phyloP scores from a whole-genome alignment of 2,797 vertebrate genomes.

The Oreortyx pictus region DNA sequence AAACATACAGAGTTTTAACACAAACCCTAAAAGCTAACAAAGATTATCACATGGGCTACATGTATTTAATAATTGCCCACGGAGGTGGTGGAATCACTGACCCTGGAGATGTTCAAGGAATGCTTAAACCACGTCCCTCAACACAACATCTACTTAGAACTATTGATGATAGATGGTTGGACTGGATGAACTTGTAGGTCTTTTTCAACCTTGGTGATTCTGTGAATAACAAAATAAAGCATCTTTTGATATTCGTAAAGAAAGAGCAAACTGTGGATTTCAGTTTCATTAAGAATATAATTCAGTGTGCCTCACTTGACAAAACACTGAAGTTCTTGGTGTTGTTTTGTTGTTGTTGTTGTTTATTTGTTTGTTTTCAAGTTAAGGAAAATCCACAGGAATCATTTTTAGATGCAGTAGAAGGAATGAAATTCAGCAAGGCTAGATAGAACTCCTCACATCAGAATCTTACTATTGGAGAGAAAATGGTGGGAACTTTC shows the following conservation, averaged over 20 bases:
- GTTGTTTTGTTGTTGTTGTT: conserved; percentile 27
- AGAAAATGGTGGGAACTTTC: conserved; percentile 51
- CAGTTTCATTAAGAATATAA: background rate
- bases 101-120: too few relatives aligned
- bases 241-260: background rate
- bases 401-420: conserved; percentile 52
- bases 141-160: too few relatives aligned
- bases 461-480: conserved; percentile 31
- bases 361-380: background rate
- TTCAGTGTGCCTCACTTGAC: background rate
- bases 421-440: conserved; percentile 29
- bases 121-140: too few relatives aligned
- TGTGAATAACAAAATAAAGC: background rate
- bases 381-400: background rate
- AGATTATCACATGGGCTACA: fast-evolving
- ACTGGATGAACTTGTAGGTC: too few relatives aligned
- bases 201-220: too few relatives aligned
- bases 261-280: background rate
- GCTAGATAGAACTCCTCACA: conserved; percentile 48
- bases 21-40: background rate
- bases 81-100: too few relatives aligned
- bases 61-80: background rate
- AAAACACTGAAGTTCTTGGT: background rate
- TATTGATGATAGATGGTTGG: too few relatives aligned
- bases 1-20: background rate